Evolutionary conservation across 1,140 invertebrate genomes (phyloP), one percentile per base, ranked within the genome.

Genomic region (Bombus cullumanus): DNA sequence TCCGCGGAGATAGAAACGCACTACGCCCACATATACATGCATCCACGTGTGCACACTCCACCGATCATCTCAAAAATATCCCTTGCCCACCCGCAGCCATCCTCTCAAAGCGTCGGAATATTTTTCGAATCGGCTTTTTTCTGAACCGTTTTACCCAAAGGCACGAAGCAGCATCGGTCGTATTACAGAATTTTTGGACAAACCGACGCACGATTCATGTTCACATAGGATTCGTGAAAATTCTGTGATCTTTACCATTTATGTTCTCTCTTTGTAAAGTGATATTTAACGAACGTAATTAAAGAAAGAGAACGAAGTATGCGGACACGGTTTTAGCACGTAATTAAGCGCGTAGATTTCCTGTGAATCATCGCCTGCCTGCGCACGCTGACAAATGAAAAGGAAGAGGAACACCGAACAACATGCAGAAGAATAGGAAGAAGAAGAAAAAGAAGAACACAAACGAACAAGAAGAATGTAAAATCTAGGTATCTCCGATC

Each of bases 401-500:
- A 43, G 28, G 59, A 80, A 80, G 22, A 59, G 80, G 53, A 73
- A 78, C 43, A 69, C 62, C 62, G 75, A 89, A 88, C 71, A 87
- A 80, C 62, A 87, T 73, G 37, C 66, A 41, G 72, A 88, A 73
- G 71, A 85, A 59, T 43, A 75, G 12, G 71, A 74, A 4, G 68
- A 81, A 73, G 68, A 78, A 85, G 43, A 87, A 79, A 28, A 53
- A 74, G 41, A 57, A 90, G 80, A 87, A 87, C 78, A 81, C 82
- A 78, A 66, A 83, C 53, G 74, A 81, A 76, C 34, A 87, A 83
- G 82, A 91, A 86, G 84, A 88, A 86, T 91, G 86, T 91, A 88
- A 91, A 90, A 86, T 81, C 86, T 91, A 90, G 91, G 90, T 93
- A 92, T 93, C 90, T 92, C 92, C 91, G 89, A 92, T 86, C 81